Evolutionary conservation across 2,113 vertebrate species (phyloP), one percentile per base, ranked within the genome.

Genomic region (Myotis lucifugus): DNA sequence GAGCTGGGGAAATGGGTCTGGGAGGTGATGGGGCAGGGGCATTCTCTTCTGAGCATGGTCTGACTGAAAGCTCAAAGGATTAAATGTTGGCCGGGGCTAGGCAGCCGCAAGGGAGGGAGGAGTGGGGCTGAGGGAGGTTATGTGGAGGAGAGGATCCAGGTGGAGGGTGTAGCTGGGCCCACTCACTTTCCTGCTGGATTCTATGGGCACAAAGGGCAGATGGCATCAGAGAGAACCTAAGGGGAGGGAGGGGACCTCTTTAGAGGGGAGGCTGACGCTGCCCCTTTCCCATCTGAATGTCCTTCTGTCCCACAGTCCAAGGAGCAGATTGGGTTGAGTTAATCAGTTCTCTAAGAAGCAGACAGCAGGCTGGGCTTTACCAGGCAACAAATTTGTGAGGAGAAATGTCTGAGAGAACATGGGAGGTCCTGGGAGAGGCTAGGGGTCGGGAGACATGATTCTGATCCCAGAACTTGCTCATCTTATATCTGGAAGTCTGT

Each of bases 51-150:
- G 54, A 61, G 19, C 54, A 73, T 2, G 12, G 5, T 37, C 50
- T 25, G 17, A 37, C 52, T 67, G 27, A 29, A 15, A 61, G 81
- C 40, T 37, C 10, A 42, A 40, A 81, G 14, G 14, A 50, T 23
- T 5, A 0, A 42, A 0, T 34, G 34, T 19, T 64, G 7, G 48
- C 23, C 25, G 0, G 0, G 11, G n/a, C 17, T 27, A 6, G 37
- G 69, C 14, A n/a, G 17, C 79, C 5, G 4, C 46, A 27, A 29
- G 48, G 27, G 27, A n/a, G 29, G 12, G 10, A n/a, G 17, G 74
- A 29, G 9, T 50, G 42, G 42, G 73, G 73, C 8, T 76, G 46
- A 50, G 14, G 4, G n/a, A 5, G 61, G 19, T 27, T 7, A 40
- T 5, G 3, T 54, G 29, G 21, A 37, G 52, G 21, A 46, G n/a